Conservation (phyloP, 2,888 invertebrate species). For the Hoplodrina ambigua region DNA sequence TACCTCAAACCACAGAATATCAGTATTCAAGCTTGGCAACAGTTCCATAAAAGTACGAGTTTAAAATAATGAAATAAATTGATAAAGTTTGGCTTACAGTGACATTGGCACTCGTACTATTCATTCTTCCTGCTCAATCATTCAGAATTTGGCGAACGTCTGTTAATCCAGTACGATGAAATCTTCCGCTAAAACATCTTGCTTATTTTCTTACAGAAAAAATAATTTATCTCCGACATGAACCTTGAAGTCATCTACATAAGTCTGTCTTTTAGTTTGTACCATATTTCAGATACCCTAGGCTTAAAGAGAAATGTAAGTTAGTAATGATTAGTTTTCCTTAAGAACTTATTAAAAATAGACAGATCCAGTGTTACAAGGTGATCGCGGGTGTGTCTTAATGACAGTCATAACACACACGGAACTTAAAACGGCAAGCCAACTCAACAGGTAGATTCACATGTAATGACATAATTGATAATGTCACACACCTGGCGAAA, state of each 20-base stretch:
- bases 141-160: constrained; percentile 2
- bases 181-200: neutral
- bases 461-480: neutral
- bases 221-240: neutral
- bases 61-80: constrained; percentile 10
- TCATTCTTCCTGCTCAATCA: constrained; percentile 43
- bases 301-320: neutral
- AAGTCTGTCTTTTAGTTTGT: neutral
- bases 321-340: constrained; percentile 50
- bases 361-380: constrained; percentile 69
- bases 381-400: constrained; percentile 70
- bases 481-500: neutral
- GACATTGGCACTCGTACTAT: constrained; percentile 50
- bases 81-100: constrained; percentile 53
- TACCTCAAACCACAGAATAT: constrained; percentile 1
- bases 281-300: neutral
- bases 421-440: constrained; percentile 28
- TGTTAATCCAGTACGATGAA: neutral
- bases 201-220: constrained; percentile 3
- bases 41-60: neutral
- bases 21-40: constrained; percentile 25
- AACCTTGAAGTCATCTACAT: neutral
- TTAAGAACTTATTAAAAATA: constrained; percentile 64
- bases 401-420: constrained; percentile 62
- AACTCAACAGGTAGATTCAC: constrained; percentile 10